A percentile compares a stretch with the other conserved stretches of the same genome.
phyloP scores from a whole-genome alignment of 1,140 invertebrate species.

The Pinna nobilis region DNA sequence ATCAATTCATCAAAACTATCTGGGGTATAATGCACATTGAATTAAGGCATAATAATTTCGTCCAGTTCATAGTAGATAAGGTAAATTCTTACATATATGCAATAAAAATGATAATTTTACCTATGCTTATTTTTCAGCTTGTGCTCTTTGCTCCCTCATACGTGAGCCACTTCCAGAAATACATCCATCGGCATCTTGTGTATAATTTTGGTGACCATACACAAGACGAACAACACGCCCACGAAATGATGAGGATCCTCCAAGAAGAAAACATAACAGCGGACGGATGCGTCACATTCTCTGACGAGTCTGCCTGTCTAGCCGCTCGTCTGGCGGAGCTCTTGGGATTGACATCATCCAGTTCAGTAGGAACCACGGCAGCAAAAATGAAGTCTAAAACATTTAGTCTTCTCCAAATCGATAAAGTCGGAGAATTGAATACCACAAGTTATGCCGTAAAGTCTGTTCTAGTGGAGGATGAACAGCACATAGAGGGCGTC shows the following conservation, averaged over 20 bases:
- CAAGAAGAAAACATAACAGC: background rate
- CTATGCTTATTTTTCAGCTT: too few relatives aligned
- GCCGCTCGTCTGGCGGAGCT: constrained; percentile 1
- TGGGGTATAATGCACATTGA: too few relatives aligned
- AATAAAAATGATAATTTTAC: too few relatives aligned
- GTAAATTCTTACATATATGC: too few relatives aligned
- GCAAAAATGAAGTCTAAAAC: constrained; percentile 27
- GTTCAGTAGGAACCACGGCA: background rate
- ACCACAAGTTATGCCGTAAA: constrained; percentile 14
- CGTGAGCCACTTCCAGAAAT: too few relatives aligned
- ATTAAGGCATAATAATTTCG: too few relatives aligned
- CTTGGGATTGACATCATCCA: background rate
- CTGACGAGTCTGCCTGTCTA: constrained; percentile 9
- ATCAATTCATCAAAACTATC: too few relatives aligned
- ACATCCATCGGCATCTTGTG: too few relatives aligned
- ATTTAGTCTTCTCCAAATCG: background rate
- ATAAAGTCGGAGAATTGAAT: background rate
- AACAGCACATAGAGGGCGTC: background rate
- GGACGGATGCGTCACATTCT: constrained; percentile 24
- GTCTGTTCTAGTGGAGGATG: background rate
- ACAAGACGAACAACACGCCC: constrained; percentile 8
- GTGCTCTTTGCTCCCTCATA: too few relatives aligned
- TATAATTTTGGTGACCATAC: constrained; percentile 21
- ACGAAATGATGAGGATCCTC: constrained; percentile 2
- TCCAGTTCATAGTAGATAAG: too few relatives aligned